These are phyloP conservation scores for Protomyctophum bolini DNA, from an alignment of 2,113 vertebrate species.

Conservation along the genomic window DNA sequence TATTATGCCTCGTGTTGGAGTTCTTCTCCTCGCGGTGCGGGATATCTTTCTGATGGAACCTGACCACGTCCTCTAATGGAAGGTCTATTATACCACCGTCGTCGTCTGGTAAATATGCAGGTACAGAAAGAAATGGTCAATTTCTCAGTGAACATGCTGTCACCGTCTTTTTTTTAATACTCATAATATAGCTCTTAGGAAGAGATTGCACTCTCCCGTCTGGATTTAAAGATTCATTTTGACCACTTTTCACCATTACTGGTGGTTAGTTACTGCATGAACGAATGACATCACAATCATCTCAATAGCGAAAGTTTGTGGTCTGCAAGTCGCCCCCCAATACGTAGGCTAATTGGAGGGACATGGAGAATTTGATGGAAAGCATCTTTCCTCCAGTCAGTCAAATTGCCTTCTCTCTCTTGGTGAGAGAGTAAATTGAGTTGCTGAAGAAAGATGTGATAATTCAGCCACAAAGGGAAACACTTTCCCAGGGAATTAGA, in stretches of 20 bases:
- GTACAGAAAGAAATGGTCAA: slow-evolving; percentile 20
- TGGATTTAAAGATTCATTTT: slow-evolving; percentile 47
- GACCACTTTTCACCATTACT: slow-evolving; percentile 57
- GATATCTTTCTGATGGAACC: slow-evolving; percentile 45
- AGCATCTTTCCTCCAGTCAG: slow-evolving; percentile 56
- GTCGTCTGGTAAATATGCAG: slow-evolving; percentile 17
- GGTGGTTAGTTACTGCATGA: too few relatives aligned
- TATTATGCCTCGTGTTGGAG: slow-evolving; percentile 46
- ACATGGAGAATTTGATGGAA: slow-evolving; percentile 46
- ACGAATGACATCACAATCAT: slow-evolving; percentile 65
- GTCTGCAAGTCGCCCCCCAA: slow-evolving; percentile 63
- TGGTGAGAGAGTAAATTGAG: slow-evolving; percentile 70
- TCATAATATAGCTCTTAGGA: slow-evolving; percentile 55
- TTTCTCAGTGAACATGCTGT: slow-evolving; percentile 38
- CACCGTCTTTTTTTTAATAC: slow-evolving; percentile 30
- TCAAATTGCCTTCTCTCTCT: slow-evolving; percentile 65
- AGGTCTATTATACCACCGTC: slow-evolving; percentile 16
- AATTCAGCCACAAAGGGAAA: slow-evolving; percentile 57
- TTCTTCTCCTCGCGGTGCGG: slow-evolving; percentile 33
- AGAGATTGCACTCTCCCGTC: slow-evolving; percentile 49
- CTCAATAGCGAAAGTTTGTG: slow-evolving; percentile 61
- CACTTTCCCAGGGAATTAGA: slow-evolving; percentile 67
- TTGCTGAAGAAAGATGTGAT: slow-evolving; percentile 62
- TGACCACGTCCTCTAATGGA: slow-evolving; percentile 50
- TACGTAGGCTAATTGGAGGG: slow-evolving; percentile 61